Evolutionary conservation across 2,888 invertebrate species (phyloP).

Genomic region (Hermodice carunculata): DNA sequence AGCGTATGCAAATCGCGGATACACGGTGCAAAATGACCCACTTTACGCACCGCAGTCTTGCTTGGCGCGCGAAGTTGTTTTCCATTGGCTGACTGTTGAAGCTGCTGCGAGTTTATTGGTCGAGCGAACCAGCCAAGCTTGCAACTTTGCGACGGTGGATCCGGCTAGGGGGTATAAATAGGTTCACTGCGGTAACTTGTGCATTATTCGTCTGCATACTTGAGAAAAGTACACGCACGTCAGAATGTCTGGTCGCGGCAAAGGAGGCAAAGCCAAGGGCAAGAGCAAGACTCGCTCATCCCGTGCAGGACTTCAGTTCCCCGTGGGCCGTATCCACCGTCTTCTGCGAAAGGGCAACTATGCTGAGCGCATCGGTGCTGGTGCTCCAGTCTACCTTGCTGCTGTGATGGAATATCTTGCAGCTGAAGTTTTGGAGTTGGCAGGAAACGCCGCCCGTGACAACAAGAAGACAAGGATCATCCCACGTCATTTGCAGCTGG

Average conservation of each 20-base stretch:
- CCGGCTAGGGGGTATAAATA: too few species aligned
- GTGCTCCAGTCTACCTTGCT: constrained; percentile 69
- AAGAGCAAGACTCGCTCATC: constrained; percentile 66
- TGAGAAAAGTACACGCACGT: too few species aligned
- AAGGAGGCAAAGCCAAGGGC: constrained; percentile 68
- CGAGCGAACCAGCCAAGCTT: too few species aligned
- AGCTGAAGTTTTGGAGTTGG: constrained; percentile 74
- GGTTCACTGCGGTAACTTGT: too few species aligned
- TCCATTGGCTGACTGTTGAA: too few species aligned
- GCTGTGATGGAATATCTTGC: constrained; percentile 72
- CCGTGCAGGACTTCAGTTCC: constrained; percentile 68
- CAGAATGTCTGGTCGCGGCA: constrained; percentile 68
- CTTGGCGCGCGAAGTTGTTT: too few species aligned
- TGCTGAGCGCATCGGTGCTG: constrained; percentile 68
- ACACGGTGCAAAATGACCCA: too few species aligned
- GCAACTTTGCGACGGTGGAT: too few species aligned
- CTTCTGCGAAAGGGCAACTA: constrained; percentile 68
- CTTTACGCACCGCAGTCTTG: too few species aligned
- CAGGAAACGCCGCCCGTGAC: constrained; percentile 69
- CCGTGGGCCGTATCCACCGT: constrained; percentile 69
- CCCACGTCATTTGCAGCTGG: constrained; percentile 82
- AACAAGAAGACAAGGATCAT: constrained; percentile 79
- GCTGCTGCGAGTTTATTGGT: too few species aligned
- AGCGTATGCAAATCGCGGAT: too few species aligned
- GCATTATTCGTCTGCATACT: constrained; percentile 3